These are phyloP conservation scores for Syngnathoides biaculeatus DNA, from an alignment of 2,113 vertebrate genomes.

Conservation along the genomic window DNA sequence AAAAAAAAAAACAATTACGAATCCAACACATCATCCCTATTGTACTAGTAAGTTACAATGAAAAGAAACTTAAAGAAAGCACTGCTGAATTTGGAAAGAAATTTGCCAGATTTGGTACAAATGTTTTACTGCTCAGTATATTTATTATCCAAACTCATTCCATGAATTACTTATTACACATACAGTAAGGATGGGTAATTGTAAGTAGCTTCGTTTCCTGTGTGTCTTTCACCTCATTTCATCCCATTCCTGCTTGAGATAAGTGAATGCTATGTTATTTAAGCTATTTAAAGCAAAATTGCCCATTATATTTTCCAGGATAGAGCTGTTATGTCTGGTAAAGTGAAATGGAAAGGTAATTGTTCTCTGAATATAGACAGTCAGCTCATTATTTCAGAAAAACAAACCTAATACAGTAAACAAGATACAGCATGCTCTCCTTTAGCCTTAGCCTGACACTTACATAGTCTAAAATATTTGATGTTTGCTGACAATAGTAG, in stretches of 20 bases:
- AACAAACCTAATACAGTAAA: conserved; percentile 49
- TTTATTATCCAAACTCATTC: background rate
- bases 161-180: background rate
- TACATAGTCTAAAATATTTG: background rate
- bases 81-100: too few species aligned
- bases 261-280: background rate
- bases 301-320: conserved; percentile 46
- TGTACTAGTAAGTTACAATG: too few species aligned
- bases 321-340: conserved; percentile 44
- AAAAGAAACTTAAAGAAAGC: too few species aligned
- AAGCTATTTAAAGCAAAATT: conserved; percentile 47
- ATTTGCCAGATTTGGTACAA: too few species aligned
- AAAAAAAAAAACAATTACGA: too few species aligned
- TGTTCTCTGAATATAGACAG: conserved; percentile 30
- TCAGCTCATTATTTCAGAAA: conserved; percentile 43
- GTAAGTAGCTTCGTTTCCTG: too few species aligned
- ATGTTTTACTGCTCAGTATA: background rate
- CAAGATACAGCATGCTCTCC: conserved; percentile 20
- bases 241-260: background rate
- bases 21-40: too few species aligned
- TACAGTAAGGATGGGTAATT: too few species aligned
- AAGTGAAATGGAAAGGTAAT: conserved; percentile 53
- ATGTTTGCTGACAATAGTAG: background rate
- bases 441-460: conserved; percentile 13
- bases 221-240: conserved; percentile 11